Evolutionary conservation across 1,140 invertebrate species (phyloP).

Genomic region (Danaus melanippus): DNA sequence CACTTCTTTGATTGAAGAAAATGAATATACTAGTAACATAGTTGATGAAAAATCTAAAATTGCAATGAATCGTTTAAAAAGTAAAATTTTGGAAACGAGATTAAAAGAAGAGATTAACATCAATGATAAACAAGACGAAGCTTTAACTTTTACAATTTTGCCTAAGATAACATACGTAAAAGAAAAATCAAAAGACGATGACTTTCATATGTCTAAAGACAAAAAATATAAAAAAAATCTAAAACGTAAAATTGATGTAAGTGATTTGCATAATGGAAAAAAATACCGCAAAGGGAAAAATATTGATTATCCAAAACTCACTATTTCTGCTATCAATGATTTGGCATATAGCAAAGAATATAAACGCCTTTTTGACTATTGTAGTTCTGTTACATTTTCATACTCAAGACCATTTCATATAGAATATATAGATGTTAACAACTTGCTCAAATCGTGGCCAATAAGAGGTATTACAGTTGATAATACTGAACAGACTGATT

Average conservation of each 20-base stretch:
- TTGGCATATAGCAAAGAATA: slow-evolving; percentile 45
- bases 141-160: slow-evolving; percentile 27
- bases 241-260: slow-evolving; percentile 40
- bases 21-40: slow-evolving; percentile 5
- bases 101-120: slow-evolving; percentile 8
- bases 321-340: slow-evolving; percentile 24
- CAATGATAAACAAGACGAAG: slow-evolving; percentile 7
- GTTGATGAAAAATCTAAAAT: slow-evolving; percentile 6
- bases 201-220: slow-evolving; percentile 2
- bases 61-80: slow-evolving; percentile 12
- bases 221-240: slow-evolving; percentile 24
- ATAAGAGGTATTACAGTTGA: slow-evolving; percentile 21
- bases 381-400: slow-evolving; percentile 53
- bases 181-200: slow-evolving; percentile 11
- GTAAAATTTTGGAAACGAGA: slow-evolving; percentile 9
- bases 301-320: slow-evolving; percentile 53
- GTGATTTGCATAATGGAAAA: slow-evolving; percentile 32
- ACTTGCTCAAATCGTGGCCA: slow-evolving; percentile 42
- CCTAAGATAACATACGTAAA: slow-evolving; percentile 43
- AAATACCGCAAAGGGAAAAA: slow-evolving; percentile 59
- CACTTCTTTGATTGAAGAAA: slow-evolving; percentile 9
- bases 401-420: slow-evolving; percentile 48
- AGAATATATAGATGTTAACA: slow-evolving; percentile 41
- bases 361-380: slow-evolving; percentile 44
- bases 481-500: slow-evolving; percentile 17